Conservation (phyloP, 2,888 invertebrate genomes). For the Lottia scabra region DNA sequence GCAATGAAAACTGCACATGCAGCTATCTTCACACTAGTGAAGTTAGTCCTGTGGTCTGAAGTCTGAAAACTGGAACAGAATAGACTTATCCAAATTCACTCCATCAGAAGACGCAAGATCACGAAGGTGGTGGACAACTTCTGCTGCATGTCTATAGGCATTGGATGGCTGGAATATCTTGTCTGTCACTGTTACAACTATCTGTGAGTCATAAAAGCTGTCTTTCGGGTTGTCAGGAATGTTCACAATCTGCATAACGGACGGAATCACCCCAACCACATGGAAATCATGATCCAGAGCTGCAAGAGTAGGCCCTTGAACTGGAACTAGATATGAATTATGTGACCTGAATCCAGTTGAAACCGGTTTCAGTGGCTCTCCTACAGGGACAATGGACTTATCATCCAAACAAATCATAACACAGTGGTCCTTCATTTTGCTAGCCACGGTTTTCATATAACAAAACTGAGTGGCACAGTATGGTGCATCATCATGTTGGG, state of each 20-base stretch:
- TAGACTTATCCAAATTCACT: neutral
- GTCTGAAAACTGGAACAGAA: constrained; percentile 15
- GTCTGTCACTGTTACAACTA: constrained; percentile 19
- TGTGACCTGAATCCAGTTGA: neutral
- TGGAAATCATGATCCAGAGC: constrained; percentile 10
- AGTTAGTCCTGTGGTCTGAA: constrained; percentile 18
- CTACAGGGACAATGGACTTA: neutral
- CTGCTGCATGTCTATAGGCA: constrained; percentile 9
- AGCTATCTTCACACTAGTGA: constrained; percentile 12
- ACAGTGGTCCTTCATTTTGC: neutral
- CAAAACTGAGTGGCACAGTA: neutral
- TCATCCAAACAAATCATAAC: constrained; percentile 5
- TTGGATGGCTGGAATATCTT: constrained; percentile 15
- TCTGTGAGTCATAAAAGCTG: neutral
- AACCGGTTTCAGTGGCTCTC: neutral
- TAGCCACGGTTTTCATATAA: neutral
- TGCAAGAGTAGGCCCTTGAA: neutral
- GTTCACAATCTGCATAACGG: neutral
- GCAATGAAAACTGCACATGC: constrained; percentile 7
- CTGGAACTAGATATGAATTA: neutral
- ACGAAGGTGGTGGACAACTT: neutral
- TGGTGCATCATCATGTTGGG: neutral
- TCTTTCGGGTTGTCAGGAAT: neutral
- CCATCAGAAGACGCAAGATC: neutral
- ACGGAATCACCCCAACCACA: neutral